Evolutionary conservation across 1,140 invertebrate genomes (phyloP).

Genomic region (Philotrypesis tridentata): DNA sequence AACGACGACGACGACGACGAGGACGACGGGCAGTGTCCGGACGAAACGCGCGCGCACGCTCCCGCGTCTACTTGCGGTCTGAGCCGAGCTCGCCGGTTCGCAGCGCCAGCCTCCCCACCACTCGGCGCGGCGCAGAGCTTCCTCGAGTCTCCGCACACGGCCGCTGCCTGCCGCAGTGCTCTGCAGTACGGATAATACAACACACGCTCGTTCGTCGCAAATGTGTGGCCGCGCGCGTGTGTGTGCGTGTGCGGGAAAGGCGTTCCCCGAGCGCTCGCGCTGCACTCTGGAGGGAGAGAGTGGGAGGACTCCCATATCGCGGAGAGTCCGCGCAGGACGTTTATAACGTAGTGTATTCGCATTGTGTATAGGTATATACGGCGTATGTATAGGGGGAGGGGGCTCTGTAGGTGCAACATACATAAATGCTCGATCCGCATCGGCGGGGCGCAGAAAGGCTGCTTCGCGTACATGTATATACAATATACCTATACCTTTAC

Average conservation of each 20-base stretch:
- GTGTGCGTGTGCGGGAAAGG: background rate
- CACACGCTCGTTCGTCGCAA: no score
- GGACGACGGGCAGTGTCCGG: background rate
- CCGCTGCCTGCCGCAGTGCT: background rate
- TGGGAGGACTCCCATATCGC: background rate
- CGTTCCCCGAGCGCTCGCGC: background rate
- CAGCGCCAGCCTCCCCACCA: constrained; percentile 19
- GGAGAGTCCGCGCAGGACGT: no score
- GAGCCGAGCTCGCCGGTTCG: constrained; percentile 33
- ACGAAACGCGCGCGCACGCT: constrained; percentile 43
- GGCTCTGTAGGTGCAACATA: no score
- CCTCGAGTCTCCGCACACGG: background rate
- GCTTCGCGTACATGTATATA: no score
- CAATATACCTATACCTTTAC: no score
- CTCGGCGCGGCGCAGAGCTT: background rate
- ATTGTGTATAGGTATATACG: no score
- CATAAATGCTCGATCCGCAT: background rate
- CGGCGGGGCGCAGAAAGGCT: no score
- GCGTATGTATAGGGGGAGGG: no score
- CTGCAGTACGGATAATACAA: no score
- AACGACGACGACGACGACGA: background rate
- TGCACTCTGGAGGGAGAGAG: background rate
- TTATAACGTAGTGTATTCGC: no score
- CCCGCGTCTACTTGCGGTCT: constrained; percentile 51
- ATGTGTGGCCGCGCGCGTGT: no score